Evolutionary conservation across 1,140 invertebrate species (phyloP).

Genomic region (Acromyrmex charruanus): DNA sequence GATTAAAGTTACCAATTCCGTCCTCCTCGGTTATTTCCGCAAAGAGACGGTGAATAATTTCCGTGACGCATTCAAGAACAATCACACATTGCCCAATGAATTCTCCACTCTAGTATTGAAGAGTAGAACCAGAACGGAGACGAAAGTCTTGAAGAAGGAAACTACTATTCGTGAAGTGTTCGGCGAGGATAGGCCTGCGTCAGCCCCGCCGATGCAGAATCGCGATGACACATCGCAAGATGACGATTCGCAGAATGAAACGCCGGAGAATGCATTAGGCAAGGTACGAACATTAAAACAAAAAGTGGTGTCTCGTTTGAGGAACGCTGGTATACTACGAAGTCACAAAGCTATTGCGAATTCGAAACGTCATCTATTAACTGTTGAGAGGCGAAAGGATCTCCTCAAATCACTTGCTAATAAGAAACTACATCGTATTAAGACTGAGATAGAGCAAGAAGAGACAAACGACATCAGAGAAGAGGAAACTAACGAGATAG

Average conservation of each 20-base stretch:
- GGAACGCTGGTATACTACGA: slow-evolving; percentile 88
- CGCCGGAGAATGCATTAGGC: slow-evolving; percentile 69
- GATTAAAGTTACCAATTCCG: slow-evolving; percentile 87
- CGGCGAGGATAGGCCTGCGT: slow-evolving; percentile 90
- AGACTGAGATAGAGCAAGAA: slow-evolving; percentile 80
- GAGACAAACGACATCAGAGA: slow-evolving; percentile 79
- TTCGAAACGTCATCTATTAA: slow-evolving; percentile 86
- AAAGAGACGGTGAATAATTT: slow-evolving; percentile 91
- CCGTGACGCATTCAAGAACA: slow-evolving; percentile 90
- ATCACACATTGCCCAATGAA: slow-evolving; percentile 87
- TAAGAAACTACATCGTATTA: slow-evolving; percentile 83
- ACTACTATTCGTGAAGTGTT: slow-evolving; percentile 93
- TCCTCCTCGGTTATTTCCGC: slow-evolving; percentile 89
- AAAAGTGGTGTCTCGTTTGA: slow-evolving; percentile 87
- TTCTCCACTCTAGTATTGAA: slow-evolving; percentile 91
- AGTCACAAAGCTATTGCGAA: slow-evolving; percentile 87
- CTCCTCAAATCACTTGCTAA: slow-evolving; percentile 86
- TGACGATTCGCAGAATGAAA: slow-evolving; percentile 84
- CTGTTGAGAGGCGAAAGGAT: slow-evolving; percentile 87
- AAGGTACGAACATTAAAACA: slow-evolving; percentile 80
- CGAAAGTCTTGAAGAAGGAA: slow-evolving; percentile 91
- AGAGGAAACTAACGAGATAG: slow-evolving; percentile 80
- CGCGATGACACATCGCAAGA: slow-evolving; percentile 83
- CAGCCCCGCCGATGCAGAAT: slow-evolving; percentile 88
- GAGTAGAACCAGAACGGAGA: slow-evolving; percentile 92